A percentile compares a stretch with the other conserved stretches of the same genome.
phyloP scores from a whole-genome alignment of 2,888 invertebrate species.

The Aproaerema taeniolella region DNA sequence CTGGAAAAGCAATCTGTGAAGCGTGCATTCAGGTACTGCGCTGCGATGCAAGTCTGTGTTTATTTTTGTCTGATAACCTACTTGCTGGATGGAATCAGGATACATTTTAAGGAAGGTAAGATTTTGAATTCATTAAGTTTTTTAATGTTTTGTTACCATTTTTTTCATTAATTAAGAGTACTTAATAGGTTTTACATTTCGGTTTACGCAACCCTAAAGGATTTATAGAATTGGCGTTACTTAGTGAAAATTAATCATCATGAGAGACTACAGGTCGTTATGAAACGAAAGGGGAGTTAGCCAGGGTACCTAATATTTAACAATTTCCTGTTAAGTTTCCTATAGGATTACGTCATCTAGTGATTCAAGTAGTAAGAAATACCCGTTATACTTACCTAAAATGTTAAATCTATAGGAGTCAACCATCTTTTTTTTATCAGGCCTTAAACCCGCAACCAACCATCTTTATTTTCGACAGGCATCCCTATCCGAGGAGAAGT shows the following conservation, averaged over 20 bases:
- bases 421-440: too few species aligned
- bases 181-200: not conserved
- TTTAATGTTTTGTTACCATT: too few species aligned
- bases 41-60: constrained; percentile 19
- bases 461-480: constrained; percentile 33
- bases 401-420: too few species aligned
- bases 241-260: not conserved
- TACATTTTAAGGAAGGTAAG: constrained; percentile 38
- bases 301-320: not conserved
- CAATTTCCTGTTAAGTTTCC: too few species aligned
- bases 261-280: not conserved
- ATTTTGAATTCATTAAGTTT: too few species aligned
- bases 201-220: not conserved
- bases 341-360: too few species aligned
- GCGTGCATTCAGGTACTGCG: constrained; percentile 26
- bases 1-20: constrained; percentile 35
- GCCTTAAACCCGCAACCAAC: too few species aligned
- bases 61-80: constrained; percentile 28
- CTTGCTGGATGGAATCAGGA: constrained; percentile 29
- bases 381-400: too few species aligned
- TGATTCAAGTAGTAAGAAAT: too few species aligned
- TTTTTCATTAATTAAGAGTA: not conserved
- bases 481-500: constrained; percentile 43
- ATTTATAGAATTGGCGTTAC: not conserved
- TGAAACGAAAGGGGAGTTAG: not conserved